Conservation (phyloP, 2,113 vertebrate species). For the Arenaria interpres region DNA sequence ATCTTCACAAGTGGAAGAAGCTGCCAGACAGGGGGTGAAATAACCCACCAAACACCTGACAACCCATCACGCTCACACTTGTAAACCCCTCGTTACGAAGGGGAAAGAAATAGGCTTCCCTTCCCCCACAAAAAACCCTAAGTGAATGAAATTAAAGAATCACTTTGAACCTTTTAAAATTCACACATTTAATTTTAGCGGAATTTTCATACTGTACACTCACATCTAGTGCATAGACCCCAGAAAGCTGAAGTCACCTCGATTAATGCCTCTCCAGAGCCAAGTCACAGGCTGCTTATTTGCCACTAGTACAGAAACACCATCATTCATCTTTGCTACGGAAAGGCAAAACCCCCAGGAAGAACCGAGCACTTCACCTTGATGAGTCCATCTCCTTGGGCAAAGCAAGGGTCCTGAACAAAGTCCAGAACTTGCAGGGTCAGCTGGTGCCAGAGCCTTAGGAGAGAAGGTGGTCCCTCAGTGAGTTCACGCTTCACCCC, state of each 20-base stretch:
- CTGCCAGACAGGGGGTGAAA: accelerated
- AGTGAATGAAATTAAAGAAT: accelerated
- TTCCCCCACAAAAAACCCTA: accelerated
- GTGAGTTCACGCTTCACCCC: accelerated
- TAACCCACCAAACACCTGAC: accelerated
- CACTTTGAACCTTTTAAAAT: accelerated
- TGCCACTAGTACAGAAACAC: accelerated
- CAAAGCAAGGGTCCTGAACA: constrained; percentile 92
- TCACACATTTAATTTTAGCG: accelerated
- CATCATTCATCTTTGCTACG: accelerated
- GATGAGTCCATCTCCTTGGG: constrained; percentile 93
- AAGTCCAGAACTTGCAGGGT: constrained; percentile 92
- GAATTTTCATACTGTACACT: neutral
- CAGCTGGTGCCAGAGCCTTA: constrained; percentile 95
- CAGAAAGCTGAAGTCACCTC: accelerated
- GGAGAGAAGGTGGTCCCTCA: neutral
- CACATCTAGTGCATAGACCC: accelerated
- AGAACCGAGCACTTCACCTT: constrained; percentile 76
- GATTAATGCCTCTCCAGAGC: accelerated
- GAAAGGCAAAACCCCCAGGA: accelerated
- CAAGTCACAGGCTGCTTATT: accelerated
- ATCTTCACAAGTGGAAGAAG: accelerated
- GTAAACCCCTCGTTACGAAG: neutral
- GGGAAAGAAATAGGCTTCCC: accelerated
- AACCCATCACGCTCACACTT: accelerated